phyloP scores from a whole-genome alignment of 1,140 invertebrate species.

The Magallana ariakensis region DNA sequence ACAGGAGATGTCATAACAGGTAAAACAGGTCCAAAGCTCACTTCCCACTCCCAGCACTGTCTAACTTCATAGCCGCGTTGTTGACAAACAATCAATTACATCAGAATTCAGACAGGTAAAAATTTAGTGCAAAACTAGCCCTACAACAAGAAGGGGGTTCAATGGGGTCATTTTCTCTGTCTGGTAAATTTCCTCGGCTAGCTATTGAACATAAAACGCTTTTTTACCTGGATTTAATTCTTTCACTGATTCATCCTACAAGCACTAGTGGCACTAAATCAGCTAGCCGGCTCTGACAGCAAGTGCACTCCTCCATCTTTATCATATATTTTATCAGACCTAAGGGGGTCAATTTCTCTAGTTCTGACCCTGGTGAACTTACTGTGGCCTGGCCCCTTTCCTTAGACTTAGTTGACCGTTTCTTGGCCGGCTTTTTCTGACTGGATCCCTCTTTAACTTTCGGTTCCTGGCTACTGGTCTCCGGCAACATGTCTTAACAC shows the following conservation, averaged over 20 bases:
- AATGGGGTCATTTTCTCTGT: background rate
- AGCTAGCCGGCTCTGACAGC: background rate
- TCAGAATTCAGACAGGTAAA: background rate
- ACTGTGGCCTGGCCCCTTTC: background rate
- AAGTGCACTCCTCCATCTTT: background rate
- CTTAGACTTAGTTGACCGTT: conserved; percentile 25
- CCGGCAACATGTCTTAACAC: background rate
- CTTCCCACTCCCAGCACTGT: background rate
- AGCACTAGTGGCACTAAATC: background rate
- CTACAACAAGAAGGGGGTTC: background rate
- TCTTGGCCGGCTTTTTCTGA: background rate
- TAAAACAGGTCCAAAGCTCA: too few relatives aligned
- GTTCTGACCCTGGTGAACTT: background rate
- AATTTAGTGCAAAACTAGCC: background rate
- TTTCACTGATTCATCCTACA: background rate
- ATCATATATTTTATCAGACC: background rate
- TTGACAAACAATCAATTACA: conserved; percentile 12
- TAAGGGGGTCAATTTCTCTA: background rate
- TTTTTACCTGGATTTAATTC: background rate
- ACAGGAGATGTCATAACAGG: background rate
- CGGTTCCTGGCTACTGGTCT: background rate
- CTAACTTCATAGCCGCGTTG: background rate
- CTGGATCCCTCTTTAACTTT: background rate
- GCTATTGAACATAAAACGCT: background rate
- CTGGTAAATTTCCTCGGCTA: too few relatives aligned